These are phyloP conservation scores for Lethrus apterus DNA, from an alignment of 1,140 invertebrate genomes.

Conservation along the genomic window DNA sequence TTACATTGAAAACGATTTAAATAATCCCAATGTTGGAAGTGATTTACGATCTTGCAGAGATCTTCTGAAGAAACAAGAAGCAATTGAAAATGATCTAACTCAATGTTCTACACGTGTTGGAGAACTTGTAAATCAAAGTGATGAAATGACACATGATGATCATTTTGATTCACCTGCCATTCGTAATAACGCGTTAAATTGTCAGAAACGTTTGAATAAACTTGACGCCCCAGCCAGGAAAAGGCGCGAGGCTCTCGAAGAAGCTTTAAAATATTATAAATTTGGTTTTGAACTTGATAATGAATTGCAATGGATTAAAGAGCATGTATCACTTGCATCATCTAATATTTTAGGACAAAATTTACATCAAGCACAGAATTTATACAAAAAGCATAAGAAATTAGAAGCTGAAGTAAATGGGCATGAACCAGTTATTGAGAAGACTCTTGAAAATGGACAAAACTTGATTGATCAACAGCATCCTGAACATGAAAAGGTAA, in stretches of 20 bases:
- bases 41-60: slow-evolving; percentile 86
- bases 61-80: slow-evolving; percentile 77
- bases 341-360: slow-evolving; percentile 71
- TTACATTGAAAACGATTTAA: slow-evolving; percentile 67
- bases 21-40: slow-evolving; percentile 70
- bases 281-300: slow-evolving; percentile 90
- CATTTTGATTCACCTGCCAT: slow-evolving; percentile 91
- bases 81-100: slow-evolving; percentile 71
- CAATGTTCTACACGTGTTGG: slow-evolving; percentile 70
- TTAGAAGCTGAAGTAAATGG: slow-evolving; percentile 78
- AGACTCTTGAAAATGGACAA: slow-evolving; percentile 66
- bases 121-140: slow-evolving; percentile 69
- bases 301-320: slow-evolving; percentile 93
- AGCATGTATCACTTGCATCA: slow-evolving; percentile 73
- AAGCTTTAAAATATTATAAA: slow-evolving; percentile 75
- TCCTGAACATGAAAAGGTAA: slow-evolving; percentile 66
- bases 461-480: slow-evolving; percentile 63
- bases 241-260: slow-evolving; percentile 74
- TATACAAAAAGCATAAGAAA: slow-evolving; percentile 92
- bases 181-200: slow-evolving; percentile 64
- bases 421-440: slow-evolving; percentile 74
- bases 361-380: slow-evolving; percentile 83
- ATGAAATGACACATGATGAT: slow-evolving; percentile 84
- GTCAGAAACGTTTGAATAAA: slow-evolving; percentile 57
- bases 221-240: slow-evolving; percentile 55